A percentile compares a stretch with the other conserved stretches of the same genome.
phyloP scores from a whole-genome alignment of 2,888 invertebrate species.

The Eledone cirrhosa region DNA sequence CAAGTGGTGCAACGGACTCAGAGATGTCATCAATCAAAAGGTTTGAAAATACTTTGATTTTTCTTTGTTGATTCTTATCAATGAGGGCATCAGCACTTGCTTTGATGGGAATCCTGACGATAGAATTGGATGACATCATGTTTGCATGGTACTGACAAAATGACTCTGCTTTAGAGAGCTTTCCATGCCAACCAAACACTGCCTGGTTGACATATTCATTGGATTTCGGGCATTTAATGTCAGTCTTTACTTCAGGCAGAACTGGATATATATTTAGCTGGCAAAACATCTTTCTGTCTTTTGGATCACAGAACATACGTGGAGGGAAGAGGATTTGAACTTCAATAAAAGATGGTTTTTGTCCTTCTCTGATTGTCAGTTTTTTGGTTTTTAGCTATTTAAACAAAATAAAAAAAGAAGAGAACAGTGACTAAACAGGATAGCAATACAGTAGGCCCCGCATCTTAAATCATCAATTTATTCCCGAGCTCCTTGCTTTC shows the following conservation, averaged over 20 bases:
- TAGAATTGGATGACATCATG: conserved; percentile 29
- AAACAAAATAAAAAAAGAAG: no score
- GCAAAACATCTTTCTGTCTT: conserved; percentile 35
- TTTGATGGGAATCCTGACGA: conserved; percentile 35
- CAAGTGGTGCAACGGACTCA: background rate
- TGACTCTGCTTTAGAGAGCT: background rate
- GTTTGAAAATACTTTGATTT: conserved; percentile 31
- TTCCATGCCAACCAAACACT: conserved; percentile 30
- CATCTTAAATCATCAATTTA: no score
- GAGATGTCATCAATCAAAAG: conserved; percentile 33
- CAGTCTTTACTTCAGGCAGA: conserved; percentile 36
- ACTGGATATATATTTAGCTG: conserved; percentile 36
- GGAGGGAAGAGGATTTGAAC: conserved; percentile 37
- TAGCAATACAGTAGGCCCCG: no score
- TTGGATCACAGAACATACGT: conserved; percentile 36
- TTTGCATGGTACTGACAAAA: conserved; percentile 39
- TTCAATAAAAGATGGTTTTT: conserved; percentile 30
- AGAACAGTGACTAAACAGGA: no score
- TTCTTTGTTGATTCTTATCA: conserved; percentile 42
- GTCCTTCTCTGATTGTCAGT: conserved; percentile 37
- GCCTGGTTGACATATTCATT: conserved; percentile 34
- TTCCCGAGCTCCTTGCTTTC: no score
- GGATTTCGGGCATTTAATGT: conserved; percentile 40
- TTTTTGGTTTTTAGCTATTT: conserved; percentile 32
- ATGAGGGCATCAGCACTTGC: conserved; percentile 42